These are phyloP conservation scores for Pasiphila rectangulata DNA, from an alignment of 2,888 invertebrate genomes.

Conservation along the genomic window DNA sequence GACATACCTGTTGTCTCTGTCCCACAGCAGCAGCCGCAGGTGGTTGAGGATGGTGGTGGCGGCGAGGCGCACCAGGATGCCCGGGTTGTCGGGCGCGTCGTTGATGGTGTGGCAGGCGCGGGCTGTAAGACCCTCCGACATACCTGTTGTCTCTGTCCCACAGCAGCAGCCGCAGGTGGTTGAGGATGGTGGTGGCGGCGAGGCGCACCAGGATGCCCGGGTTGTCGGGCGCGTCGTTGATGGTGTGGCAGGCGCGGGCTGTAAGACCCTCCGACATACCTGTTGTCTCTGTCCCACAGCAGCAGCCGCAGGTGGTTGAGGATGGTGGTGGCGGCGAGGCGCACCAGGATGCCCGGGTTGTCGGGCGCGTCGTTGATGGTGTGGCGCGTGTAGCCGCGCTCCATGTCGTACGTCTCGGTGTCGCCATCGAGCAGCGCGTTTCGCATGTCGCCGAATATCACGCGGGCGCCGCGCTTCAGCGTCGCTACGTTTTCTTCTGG, in stretches of 20 bases:
- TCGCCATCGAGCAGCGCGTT: slow-evolving; percentile 95
- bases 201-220: too few species aligned
- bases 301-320: slow-evolving; percentile 96
- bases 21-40: too few species aligned
- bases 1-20: too few species aligned
- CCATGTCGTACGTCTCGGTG: slow-evolving; percentile 92
- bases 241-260: too few species aligned
- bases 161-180: slow-evolving; percentile 94
- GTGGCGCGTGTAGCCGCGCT: slow-evolving; percentile 94
- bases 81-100: too few species aligned
- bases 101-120: too few species aligned
- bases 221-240: too few species aligned
- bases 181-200: slow-evolving; percentile 92
- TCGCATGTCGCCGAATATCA: slow-evolving; percentile 94
- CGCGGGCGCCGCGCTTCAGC: slow-evolving; percentile 89
- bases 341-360: slow-evolving; percentile 90
- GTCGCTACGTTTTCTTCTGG: slow-evolving; percentile 96
- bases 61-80: too few species aligned
- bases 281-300: slow-evolving; percentile 96
- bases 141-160: slow-evolving; percentile 95
- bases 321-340: slow-evolving; percentile 91
- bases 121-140: too few species aligned
- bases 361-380: slow-evolving; percentile 87
- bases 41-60: too few species aligned
- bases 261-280: too few species aligned